Conservation (phyloP, 2,888 invertebrate species). For the Aphidoletes aphidimyza region DNA sequence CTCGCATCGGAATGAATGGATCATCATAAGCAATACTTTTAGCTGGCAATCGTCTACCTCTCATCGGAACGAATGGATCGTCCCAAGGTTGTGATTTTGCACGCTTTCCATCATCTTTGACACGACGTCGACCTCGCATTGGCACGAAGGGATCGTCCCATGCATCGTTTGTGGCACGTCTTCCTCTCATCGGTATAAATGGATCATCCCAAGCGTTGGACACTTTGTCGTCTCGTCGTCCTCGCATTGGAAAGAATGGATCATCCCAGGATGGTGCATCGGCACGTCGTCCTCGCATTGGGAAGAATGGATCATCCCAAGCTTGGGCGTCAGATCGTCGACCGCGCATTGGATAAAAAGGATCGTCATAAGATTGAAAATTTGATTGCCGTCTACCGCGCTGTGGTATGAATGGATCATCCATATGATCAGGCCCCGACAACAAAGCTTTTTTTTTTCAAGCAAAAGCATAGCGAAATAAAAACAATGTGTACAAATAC, state of each 20-base stretch:
- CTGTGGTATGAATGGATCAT: slow-evolving; percentile 65
- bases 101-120: background rate
- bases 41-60: slow-evolving; percentile 5
- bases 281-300: slow-evolving; percentile 40
- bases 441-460: slow-evolving; percentile 21
- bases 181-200: slow-evolving; percentile 28
- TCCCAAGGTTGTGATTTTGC: background rate
- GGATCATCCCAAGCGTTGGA: slow-evolving; percentile 33
- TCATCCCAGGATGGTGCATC: slow-evolving; percentile 44
- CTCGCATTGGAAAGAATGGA: slow-evolving; percentile 50
- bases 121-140: background rate
- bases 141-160: slow-evolving; percentile 10
- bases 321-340: slow-evolving; percentile 26
- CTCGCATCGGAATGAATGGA: slow-evolving; percentile 64
- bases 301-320: slow-evolving; percentile 48
- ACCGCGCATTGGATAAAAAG: slow-evolving; percentile 50
- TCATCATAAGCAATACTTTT: background rate
- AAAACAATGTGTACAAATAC: background rate
- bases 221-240: background rate
- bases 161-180: background rate
- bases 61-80: slow-evolving; percentile 34
- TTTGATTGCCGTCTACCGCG: slow-evolving; percentile 61
- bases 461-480: background rate
- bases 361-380: slow-evolving; percentile 35
- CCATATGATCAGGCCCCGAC: slow-evolving; percentile 23